Evolutionary conservation across 37 sponge, comb jelly and placozoan genomes (phyloP).

Genomic region (Beroe ovata): DNA sequence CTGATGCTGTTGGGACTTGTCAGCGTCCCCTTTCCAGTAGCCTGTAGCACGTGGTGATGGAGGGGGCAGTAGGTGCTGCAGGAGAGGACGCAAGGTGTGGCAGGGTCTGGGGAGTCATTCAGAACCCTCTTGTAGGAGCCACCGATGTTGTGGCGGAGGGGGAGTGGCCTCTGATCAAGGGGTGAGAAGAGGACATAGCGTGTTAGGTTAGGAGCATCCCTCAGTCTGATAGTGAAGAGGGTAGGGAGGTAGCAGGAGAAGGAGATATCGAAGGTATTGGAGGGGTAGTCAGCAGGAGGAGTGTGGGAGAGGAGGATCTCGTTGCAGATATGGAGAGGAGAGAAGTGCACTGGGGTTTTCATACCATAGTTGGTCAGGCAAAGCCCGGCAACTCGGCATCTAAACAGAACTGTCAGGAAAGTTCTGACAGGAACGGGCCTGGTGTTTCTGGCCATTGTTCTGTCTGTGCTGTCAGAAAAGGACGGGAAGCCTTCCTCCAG

Average conservation of each 20-base stretch:
- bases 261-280: neutral
- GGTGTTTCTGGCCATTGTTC: neutral
- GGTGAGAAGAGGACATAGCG: neutral
- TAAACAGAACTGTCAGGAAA: neutral
- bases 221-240: neutral
- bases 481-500: neutral
- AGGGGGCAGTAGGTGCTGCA: neutral
- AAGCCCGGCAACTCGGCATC: neutral
- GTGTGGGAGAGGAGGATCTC: neutral
- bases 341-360: neutral
- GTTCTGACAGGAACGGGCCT: neutral
- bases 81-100: neutral
- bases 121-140: neutral
- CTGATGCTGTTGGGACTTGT: neutral
- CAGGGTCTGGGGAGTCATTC: neutral
- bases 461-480: neutral
- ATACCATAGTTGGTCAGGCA: neutral
- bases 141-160: neutral
- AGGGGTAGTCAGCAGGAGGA: neutral
- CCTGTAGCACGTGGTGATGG: neutral
- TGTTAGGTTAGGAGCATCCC: neutral
- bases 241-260: neutral
- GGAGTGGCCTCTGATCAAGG: neutral
- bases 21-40: neutral
- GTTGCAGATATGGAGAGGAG: neutral